Evolutionary conservation across 2,797 vertebrate species (phyloP).

Genomic region (Coreius guichenoti): DNA sequence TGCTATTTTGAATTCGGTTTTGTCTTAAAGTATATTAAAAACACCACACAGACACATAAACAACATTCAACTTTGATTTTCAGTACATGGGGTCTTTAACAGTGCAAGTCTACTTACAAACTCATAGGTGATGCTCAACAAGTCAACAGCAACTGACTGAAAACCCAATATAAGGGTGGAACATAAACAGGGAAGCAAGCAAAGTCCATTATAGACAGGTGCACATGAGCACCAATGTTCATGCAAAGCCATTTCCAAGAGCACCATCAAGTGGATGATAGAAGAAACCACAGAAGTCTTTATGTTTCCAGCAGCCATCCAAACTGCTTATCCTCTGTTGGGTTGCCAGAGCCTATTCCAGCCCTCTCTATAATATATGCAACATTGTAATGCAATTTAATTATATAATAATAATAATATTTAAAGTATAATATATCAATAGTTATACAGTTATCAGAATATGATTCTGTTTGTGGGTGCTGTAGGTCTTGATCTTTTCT

Average conservation of each 20-base stretch:
- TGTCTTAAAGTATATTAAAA: no score
- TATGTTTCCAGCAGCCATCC: neutral
- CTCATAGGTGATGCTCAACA: neutral
- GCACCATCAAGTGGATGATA: conserved; percentile 14
- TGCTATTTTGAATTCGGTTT: no score
- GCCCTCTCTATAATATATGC: neutral
- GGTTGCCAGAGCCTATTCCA: neutral
- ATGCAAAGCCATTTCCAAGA: neutral
- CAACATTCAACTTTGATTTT: no score
- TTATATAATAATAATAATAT: neutral
- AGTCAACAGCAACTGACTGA: neutral
- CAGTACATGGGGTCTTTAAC: neutral
- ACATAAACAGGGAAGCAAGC: neutral
- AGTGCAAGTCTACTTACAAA: neutral
- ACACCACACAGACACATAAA: no score
- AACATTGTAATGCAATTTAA: neutral
- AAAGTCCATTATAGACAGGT: neutral
- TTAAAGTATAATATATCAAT: neutral
- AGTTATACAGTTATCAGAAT: neutral
- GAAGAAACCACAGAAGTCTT: neutral
- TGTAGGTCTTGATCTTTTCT: neutral
- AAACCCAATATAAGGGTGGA: neutral
- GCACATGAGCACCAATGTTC: neutral
- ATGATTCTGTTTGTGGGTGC: neutral
- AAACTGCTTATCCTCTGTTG: neutral